These are phyloP conservation scores for Nomada fucata DNA, from an alignment of 2,888 invertebrate species.

Conservation along the genomic window DNA sequence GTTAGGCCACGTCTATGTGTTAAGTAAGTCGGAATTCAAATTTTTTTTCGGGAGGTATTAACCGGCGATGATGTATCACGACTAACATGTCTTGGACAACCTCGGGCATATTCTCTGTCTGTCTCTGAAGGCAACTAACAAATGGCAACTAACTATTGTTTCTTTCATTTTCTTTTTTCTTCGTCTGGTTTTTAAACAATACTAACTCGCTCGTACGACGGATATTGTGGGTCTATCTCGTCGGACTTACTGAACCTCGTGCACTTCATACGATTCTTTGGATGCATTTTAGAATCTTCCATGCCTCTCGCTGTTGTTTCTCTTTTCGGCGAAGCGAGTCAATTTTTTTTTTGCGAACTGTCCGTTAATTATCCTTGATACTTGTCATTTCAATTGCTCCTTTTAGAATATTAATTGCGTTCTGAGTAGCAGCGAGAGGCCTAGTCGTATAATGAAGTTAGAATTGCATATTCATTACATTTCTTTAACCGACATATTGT, in stretches of 20 bases:
- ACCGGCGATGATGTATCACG: conserved; percentile 58
- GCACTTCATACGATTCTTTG: conserved; percentile 18
- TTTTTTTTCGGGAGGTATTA: conserved; percentile 77
- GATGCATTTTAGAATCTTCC: conserved; percentile 16
- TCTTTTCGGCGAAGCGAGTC: background rate
- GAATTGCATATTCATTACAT: conserved; percentile 32
- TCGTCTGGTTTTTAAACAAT: conserved; percentile 19
- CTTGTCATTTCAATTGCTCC: no score
- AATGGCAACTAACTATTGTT: conserved; percentile 51
- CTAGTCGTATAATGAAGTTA: conserved; percentile 3
- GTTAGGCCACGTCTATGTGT: conserved; percentile 84
- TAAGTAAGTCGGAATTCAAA: conserved; percentile 84
- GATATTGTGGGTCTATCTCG: conserved; percentile 32
- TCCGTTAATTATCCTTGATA: background rate
- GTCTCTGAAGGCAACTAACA: conserved; percentile 45
- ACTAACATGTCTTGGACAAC: conserved; percentile 51
- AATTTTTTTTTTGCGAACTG: background rate
- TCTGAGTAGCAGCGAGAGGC: conserved; percentile 30
- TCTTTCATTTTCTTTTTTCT: conserved; percentile 1
- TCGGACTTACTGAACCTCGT: conserved; percentile 60
- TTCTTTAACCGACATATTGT: conserved; percentile 11
- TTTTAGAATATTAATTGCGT: background rate
- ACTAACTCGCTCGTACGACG: conserved; percentile 21
- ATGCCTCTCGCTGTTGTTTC: conserved; percentile 18
- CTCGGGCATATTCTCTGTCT: conserved; percentile 49